Evolutionary conservation across 2,113 vertebrate species (phyloP), one percentile per base, ranked within the genome.

Genomic region (Microtus richardsoni): DNA sequence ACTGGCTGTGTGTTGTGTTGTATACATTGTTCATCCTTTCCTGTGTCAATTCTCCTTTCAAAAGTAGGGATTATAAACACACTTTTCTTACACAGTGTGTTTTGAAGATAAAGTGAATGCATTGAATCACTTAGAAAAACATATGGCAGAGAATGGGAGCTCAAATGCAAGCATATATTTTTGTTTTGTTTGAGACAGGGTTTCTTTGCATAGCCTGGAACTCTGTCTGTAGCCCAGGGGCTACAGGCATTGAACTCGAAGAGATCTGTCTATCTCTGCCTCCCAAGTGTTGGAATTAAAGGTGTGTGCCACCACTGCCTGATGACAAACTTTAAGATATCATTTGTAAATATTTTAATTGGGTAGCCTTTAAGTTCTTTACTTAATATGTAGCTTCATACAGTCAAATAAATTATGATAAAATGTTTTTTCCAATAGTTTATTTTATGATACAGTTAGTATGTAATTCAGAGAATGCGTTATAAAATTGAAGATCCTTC

Each of bases 361-460:
- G 90, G 21, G 60, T 78, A n/a, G 54, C 4, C 47, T 74, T 89
- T 52, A 70, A 94, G 36, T 19, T 66, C 4, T 58, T 21, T 73
- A 78, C 62, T 84, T 89, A 80, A 75, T 58, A 6, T 73, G 91
- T 47, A 54, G 2, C 54, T 86, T 70, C 80, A 82, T 58, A 77
- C 49, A 92, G 60, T 54, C 33, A 54, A 91, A 64, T 85, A 30
- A 49, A 28, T 54, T 68, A 58, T 64, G 26, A 92, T 82, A 52
- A 66, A 70, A 44, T 92, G 7, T 14, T 41, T 75, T 71, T 71
- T 47, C 47, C 47, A 58, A 58, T 62, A 12, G 44, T 33, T 80
- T 77, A 39, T 92, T 90, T 86, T 87, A 84, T 94, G 86, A 85
- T 82, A 73, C 70, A 92, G 89, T n/a, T 54, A 83, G 47, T 41